phyloP scores from a whole-genome alignment of 2,888 invertebrate genomes.

The Leucophora obtusa region DNA sequence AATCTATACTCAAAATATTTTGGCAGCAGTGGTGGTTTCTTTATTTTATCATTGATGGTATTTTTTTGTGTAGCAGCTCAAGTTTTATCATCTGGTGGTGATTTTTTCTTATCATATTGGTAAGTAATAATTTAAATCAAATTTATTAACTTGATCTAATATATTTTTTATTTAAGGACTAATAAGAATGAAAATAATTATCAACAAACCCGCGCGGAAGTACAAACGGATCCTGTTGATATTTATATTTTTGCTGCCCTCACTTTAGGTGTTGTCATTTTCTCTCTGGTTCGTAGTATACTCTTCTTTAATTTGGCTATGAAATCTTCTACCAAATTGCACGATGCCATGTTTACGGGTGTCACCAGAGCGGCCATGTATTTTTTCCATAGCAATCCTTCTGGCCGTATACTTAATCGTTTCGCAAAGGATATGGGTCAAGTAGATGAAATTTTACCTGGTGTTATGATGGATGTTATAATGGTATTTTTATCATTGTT shows the following conservation, averaged over 20 bases:
- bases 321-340: constrained; percentile 87
- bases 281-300: constrained; percentile 76
- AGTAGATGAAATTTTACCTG: constrained; percentile 78
- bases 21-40: constrained; percentile 84
- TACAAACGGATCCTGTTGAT: constrained; percentile 70
- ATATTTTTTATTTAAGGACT: constrained; percentile 68
- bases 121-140: constrained; percentile 47
- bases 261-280: constrained; percentile 76
- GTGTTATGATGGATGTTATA: constrained; percentile 78
- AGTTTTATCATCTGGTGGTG: constrained; percentile 85
- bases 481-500: constrained; percentile 88
- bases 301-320: constrained; percentile 82
- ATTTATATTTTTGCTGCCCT: constrained; percentile 80
- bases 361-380: constrained; percentile 90
- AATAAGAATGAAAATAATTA: constrained; percentile 70
- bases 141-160: no score
- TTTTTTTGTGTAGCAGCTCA: constrained; percentile 84
- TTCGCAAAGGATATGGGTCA: constrained; percentile 92
- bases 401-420: constrained; percentile 89
- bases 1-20: constrained; percentile 85
- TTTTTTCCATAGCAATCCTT: constrained; percentile 93
- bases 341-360: constrained; percentile 89
- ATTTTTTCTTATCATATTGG: constrained; percentile 90
- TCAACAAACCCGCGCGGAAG: neutral
- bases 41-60: constrained; percentile 81